Base-by-base conservation (phyloP, 2,797 vertebrate genomes). In the Prunella strophiata region DNA sequence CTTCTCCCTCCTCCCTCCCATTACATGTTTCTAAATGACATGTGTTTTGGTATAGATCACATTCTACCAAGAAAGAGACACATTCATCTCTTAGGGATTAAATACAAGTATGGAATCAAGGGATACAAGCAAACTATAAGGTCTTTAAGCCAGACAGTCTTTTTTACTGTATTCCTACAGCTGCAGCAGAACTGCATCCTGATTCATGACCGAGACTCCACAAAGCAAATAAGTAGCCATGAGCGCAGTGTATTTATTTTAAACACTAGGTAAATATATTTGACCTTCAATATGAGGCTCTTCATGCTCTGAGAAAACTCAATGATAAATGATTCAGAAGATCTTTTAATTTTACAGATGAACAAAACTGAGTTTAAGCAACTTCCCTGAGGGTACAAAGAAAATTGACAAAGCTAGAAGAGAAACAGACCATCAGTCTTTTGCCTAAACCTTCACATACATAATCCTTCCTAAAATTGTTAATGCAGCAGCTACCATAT, bases 291-390 rank as follows among this genome's bases (percentile, higher is more conserved):
- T 58, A 38, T 51, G 52, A 85, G 45, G 16, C 40, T 36, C 59
- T 79, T 63, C 74, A 66, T 51, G 48, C n/a, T 94, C 48, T 70
- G 43, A 58, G 22, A 84, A 43, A 94, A 59, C 50, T 52, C 16
- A 50, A 17, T 62, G 26, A 68, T 67, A 87, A 74, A 52, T 48
- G 38, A 92, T 73, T 93, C 57, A 74, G 40, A 86, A 51, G 29
- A 83, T 51, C 34, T 89, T 93, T 83, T 65, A 43, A 68, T 89
- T 92, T 87, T 87, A 95, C 57, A 93, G 55, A 61, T 67, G 32
- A 42, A 55, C 54, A 85, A 80, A 95, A 74, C 20, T 14, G 38
- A 76, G 16, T 72, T 85, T 75, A 92, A 92, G 67, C 65, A 73
- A 45, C 45, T 87, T 82, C 45, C 67, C 54, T 43, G 13, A 76